These are phyloP conservation scores for Poecile montanus DNA, from an alignment of 2,797 vertebrate genomes.

Conservation along the genomic window DNA sequence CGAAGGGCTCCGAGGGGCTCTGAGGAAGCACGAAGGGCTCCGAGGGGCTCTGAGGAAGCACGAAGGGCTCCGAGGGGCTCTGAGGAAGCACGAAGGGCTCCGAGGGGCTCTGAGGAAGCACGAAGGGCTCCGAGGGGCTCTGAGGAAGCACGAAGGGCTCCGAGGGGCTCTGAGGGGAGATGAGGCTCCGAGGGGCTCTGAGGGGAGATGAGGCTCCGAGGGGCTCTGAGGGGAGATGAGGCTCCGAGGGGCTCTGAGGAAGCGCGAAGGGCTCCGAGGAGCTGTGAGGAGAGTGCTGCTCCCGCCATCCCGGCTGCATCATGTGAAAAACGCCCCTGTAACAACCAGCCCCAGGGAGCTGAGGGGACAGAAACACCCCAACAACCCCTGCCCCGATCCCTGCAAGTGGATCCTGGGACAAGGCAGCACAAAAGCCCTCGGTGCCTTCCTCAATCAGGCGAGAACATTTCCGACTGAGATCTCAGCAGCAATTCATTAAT, in stretches of 20 bases:
- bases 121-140: no score
- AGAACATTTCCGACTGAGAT: not conserved
- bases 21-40: no score
- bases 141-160: no score
- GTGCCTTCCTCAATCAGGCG: accelerated
- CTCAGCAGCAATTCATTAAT: not conserved
- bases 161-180: no score
- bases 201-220: not conserved
- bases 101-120: no score
- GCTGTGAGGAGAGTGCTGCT: not conserved
- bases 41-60: no score
- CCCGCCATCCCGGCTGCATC: accelerated
- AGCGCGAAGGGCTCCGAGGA: no score
- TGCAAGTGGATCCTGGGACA: accelerated
- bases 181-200: no score
- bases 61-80: no score
- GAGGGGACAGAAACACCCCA: not conserved
- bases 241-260: no score
- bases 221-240: not conserved
- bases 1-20: no score
- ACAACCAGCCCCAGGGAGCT: accelerated
- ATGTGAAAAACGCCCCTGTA: accelerated
- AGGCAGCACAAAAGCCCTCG: accelerated
- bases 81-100: no score
- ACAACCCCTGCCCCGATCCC: accelerated